Conservation (phyloP, 2,888 invertebrate genomes). For the Athalia rosae region DNA sequence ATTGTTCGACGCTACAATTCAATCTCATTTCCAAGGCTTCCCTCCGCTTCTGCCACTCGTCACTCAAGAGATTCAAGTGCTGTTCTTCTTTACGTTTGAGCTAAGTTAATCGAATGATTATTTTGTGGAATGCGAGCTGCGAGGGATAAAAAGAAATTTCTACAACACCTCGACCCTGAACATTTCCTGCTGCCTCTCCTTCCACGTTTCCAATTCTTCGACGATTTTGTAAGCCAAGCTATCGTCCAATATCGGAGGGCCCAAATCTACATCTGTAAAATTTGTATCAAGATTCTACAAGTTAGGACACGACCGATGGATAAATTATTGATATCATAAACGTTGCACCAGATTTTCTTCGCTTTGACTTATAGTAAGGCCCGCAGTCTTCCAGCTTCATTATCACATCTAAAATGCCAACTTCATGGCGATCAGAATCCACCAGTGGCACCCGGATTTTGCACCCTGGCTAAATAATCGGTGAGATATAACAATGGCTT, state of each 20-base stretch:
- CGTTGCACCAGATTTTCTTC: conserved; percentile 55
- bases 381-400: conserved; percentile 67
- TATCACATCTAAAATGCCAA: conserved; percentile 62
- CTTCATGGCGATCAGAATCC: conserved; percentile 57
- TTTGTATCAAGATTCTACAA: neutral
- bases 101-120: conserved; percentile 62
- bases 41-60: conserved; percentile 78
- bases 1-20: conserved; percentile 78
- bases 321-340: neutral
- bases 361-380: conserved; percentile 60
- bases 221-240: conserved; percentile 76
- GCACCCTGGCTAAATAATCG: conserved; percentile 56
- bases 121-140: neutral
- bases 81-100: conserved; percentile 78
- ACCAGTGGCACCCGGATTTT: conserved; percentile 61
- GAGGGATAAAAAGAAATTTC: conserved; percentile 10
- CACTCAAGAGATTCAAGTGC: conserved; percentile 74
- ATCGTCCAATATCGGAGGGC: conserved; percentile 68
- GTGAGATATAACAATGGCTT: conserved; percentile 43
- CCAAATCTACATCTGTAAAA: conserved; percentile 62
- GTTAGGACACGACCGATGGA: neutral
- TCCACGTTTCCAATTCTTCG: conserved; percentile 84
- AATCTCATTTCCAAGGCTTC: conserved; percentile 77
- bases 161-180: conserved; percentile 77
- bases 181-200: conserved; percentile 79